Base-by-base conservation (phyloP, 2,888 invertebrate genomes). In the Cerastis rubricosa region DNA sequence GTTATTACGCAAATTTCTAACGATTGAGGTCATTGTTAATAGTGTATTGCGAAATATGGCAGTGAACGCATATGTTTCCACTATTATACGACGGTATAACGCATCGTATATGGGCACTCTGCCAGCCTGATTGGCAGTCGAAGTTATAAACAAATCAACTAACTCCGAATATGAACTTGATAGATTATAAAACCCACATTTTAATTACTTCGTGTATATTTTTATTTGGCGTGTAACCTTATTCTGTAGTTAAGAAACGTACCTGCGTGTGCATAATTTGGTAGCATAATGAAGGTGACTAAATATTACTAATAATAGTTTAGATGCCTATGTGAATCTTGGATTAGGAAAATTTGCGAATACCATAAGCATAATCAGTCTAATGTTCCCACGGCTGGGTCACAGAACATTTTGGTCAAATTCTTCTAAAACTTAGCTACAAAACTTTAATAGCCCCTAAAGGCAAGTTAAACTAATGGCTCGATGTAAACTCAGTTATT, bases 1-100 rank as follows among this genome's bases (percentile, higher is more conserved):
- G 82, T 89, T 91, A 90, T 89, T 90, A 88, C 86, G 88, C 88
- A 85, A 88, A 87, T 90, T 88, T 89, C 88, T 89, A 89, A 89
- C 88, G 87, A 90, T 90, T 88, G 85, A 86, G 86, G 89, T 87
- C 86, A 88, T 79, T 88, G 85, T 86, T 85, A 83, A 89, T 81
- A 78, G 83, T 49, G 54, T 81, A 74, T 85, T 86, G 77, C 72
- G 68, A 83, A 81, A 86, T 76, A 78, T 82, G 54, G 68, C 73
- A 70, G 71, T 74, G 61, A 57, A 71, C 74, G 54, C 57, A 81
- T 75, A 85, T 66, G 75, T 76, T 71, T 71, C 29, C 25, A 73
- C 65, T 67, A 76, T 65, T 68, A 74, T 69, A 64, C 47, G 51
- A 66, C 71, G 69, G 51, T 78, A 71, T 74, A 54, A 65, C 54